Conservation (phyloP, 2,888 invertebrate genomes). For the Galeopsomyia nigrocyanea region DNA sequence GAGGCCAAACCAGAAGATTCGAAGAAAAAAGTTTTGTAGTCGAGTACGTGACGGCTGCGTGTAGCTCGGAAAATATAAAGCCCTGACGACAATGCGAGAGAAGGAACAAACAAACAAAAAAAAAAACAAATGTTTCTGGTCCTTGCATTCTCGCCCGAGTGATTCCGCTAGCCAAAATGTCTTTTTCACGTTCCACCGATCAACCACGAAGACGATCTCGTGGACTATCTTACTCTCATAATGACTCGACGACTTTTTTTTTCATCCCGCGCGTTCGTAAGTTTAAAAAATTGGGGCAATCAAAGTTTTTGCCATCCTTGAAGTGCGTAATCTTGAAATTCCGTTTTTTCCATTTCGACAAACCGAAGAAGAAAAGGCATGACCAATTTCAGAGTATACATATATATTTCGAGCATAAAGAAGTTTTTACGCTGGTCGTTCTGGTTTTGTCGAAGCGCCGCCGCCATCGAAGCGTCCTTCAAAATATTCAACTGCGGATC, state of each 20-base stretch:
- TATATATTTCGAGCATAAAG: no score
- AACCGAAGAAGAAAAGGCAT: no score
- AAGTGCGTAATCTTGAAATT: no score
- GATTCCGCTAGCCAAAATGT: conserved; percentile 50
- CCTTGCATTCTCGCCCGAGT: conserved; percentile 51
- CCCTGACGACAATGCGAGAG: neutral
- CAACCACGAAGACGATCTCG: conserved; percentile 26
- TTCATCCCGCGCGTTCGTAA: neutral
- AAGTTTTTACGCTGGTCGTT: no score
- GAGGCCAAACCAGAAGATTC: conserved; percentile 27
- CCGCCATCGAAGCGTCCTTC: no score
- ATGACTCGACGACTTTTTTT: conserved; percentile 36
- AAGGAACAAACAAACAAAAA: conserved; percentile 7
- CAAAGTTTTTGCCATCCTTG: conserved; percentile 26
- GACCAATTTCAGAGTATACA: no score
- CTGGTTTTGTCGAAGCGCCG: no score
- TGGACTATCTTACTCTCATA: conserved; percentile 6
- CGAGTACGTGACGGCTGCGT: no score
- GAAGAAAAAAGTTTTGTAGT: conserved; percentile 7
- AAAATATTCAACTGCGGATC: no score
- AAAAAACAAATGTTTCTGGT: conserved; percentile 19
- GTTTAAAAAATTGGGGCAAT: conserved; percentile 41
- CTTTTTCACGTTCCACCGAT: conserved; percentile 42
- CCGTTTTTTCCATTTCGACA: no score
- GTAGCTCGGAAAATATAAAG: conserved; percentile 11